These are phyloP conservation scores for Pammene fasciana DNA, from an alignment of 2,888 invertebrate genomes.

Conservation along the genomic window DNA sequence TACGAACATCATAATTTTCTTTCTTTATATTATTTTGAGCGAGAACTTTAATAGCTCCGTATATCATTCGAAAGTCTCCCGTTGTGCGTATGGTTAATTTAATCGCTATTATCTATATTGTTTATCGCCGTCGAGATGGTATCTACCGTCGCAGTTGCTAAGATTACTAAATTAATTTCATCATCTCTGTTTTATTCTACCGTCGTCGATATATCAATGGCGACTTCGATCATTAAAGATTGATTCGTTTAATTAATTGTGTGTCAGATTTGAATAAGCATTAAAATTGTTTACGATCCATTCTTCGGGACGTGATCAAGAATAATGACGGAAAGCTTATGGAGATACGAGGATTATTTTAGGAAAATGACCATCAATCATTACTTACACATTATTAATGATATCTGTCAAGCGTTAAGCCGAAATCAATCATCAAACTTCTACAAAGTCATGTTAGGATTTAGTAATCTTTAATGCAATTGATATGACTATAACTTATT, in stretches of 20 bases:
- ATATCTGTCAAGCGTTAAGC: constrained; percentile 63
- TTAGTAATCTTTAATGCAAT: constrained; percentile 38
- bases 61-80: constrained; percentile 71
- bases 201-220: constrained; percentile 32
- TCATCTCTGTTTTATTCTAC: constrained; percentile 35
- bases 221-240: constrained; percentile 42
- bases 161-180: constrained; percentile 43
- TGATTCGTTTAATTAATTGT: constrained; percentile 45
- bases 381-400: constrained; percentile 71
- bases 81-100: constrained; percentile 67
- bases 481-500: constrained; percentile 38
- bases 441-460: constrained; percentile 52
- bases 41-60: constrained; percentile 68
- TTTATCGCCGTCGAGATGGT: constrained; percentile 56
- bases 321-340: constrained; percentile 47
- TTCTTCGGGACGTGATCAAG: constrained; percentile 57
- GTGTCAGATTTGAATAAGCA: constrained; percentile 45
- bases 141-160: constrained; percentile 40
- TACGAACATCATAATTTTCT: constrained; percentile 72
- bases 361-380: constrained; percentile 69
- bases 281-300: constrained; percentile 48
- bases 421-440: constrained; percentile 67
- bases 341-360: constrained; percentile 57
- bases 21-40: constrained; percentile 69
- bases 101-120: constrained; percentile 69